A percentile compares a stretch with the other conserved stretches of the same genome.
phyloP scores from a whole-genome alignment of 2,113 vertebrate genomes.

The Orthonyx spaldingii region DNA sequence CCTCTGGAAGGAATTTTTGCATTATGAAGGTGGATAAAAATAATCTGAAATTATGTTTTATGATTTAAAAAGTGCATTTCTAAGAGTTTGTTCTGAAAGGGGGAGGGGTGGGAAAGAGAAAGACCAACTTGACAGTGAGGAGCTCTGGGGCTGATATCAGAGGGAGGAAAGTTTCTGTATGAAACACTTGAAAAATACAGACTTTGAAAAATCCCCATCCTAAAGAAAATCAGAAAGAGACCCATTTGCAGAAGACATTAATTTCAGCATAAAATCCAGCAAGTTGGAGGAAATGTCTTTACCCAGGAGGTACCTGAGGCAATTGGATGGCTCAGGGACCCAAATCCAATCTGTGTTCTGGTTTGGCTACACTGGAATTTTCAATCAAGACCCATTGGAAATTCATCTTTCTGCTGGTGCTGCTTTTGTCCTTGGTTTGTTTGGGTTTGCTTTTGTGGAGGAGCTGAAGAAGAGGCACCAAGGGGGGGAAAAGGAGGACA shows the following conservation, averaged over 20 bases:
- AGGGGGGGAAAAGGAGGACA: background rate
- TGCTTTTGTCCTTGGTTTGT: background rate
- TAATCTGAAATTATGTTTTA: background rate
- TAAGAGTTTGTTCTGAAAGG: background rate
- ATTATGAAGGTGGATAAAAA: background rate
- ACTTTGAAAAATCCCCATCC: rapidly evolving
- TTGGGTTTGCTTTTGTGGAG: background rate
- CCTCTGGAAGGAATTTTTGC: background rate
- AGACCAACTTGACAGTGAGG: background rate
- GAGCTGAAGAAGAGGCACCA: background rate
- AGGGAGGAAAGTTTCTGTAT: background rate
- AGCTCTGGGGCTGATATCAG: background rate
- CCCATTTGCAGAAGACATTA: background rate
- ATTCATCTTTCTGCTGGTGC: background rate
- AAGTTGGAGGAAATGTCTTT: background rate
- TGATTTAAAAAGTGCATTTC: background rate
- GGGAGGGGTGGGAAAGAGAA: rapidly evolving
- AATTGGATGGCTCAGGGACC: background rate
- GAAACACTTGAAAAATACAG: background rate
- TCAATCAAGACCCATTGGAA: rapidly evolving
- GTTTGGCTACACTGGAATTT: background rate
- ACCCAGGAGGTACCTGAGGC: too few relatives aligned
- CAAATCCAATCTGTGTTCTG: background rate
- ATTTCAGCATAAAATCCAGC: background rate
- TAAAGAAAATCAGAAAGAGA: background rate